A percentile compares a stretch with the other conserved stretches of the same genome.
Conservation (phyloP, 2,113 vertebrate species). For the Clarias magur region DNA sequence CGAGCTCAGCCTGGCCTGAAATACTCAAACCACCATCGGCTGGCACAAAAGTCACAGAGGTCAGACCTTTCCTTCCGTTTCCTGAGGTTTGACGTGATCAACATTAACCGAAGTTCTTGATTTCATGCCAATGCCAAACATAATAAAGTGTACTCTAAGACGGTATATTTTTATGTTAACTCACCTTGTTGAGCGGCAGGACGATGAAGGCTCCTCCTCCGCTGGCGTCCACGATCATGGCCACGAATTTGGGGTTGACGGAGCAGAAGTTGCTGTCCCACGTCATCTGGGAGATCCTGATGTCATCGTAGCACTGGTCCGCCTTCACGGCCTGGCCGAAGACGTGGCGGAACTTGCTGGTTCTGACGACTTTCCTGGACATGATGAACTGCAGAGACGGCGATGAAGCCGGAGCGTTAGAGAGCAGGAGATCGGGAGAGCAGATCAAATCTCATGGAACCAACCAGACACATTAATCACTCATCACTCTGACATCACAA, state of each 20-base stretch:
- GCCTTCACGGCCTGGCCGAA: slow-evolving; percentile 84
- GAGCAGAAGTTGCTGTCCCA: slow-evolving; percentile 92
- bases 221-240: slow-evolving; percentile 88
- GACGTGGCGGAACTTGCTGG: slow-evolving; percentile 90
- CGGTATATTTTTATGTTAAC: not conserved
- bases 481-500: no score
- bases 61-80: no score
- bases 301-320: slow-evolving; percentile 90
- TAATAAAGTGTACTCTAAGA: no score
- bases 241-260: slow-evolving; percentile 88
- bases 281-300: slow-evolving; percentile 89
- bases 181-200: slow-evolving; percentile 83
- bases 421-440: not conserved
- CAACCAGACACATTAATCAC: no score
- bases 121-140: no score
- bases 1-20: no score
- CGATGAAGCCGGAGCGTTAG: not conserved
- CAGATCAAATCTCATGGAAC: no score
- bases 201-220: slow-evolving; percentile 89
- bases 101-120: no score
- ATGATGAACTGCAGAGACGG: slow-evolving; percentile 71
- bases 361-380: slow-evolving; percentile 84
- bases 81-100: no score
- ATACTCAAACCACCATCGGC: no score
- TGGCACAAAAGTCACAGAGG: no score